Evolutionary conservation across 2,113 vertebrate genomes (phyloP), one percentile per base, ranked within the genome.

Genomic region (Antechinus flavipes): DNA sequence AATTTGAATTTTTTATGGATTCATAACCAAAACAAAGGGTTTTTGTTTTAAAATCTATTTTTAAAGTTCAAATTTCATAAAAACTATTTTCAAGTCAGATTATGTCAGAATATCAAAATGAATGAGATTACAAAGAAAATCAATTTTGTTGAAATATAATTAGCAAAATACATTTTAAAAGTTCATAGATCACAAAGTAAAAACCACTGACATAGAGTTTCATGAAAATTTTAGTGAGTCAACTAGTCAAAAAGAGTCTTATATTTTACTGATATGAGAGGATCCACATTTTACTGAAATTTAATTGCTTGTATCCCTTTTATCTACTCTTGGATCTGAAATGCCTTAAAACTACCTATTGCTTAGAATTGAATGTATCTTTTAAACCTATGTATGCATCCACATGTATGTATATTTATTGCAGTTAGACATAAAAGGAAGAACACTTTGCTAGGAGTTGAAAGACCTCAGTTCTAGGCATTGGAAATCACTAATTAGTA

Each of bases 1-100:
- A 91, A 91, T 54, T 16, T 52, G 91, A 76, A 4, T 14, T 76
- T n/a, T n/a, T 76, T 22, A 76, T n/a, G 16, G 14, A 94, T 91
- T 94, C 95, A 90, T 91, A 96, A 54, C 47, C 92, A 47, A 1
- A 1, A 47, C 52, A 94, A 94, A 76, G 55, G 27, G 47, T 94
- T 93, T 97, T 10, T 52, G 50, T 52, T 35, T 93, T 90, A 84
- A 54, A 90, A 53, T 54, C 90, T 56, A 5, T 2, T 93, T 92
- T 42, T 54, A 56, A 56, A 50, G 35, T 76, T 94, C 90, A 93
- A 91, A 93, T 25, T 68, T 90, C 52, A 93, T 84, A 68, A 23
- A 3, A 42, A 24, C n/a, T 89, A 92, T 92, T 76, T 56, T 30
- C 30, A 61, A 30, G 90, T 95, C 49, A 91, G 91, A 93, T 35